Base-by-base conservation (phyloP, 2,888 invertebrate genomes). In the Microctonus hyperodae region DNA sequence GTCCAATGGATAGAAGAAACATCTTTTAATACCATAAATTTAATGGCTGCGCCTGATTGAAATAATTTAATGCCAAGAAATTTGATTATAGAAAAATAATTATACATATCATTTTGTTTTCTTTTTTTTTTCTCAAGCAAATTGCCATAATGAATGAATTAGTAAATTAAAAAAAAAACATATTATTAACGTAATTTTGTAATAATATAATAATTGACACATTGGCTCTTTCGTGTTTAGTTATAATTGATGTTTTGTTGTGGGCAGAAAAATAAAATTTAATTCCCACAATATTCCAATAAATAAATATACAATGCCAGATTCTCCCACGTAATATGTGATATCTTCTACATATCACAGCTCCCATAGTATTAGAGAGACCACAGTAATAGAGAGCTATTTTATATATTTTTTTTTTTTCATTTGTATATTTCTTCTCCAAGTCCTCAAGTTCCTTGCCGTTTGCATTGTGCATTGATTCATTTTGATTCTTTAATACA, bases 281-380 rank as follows among this genome's bases (percentile, higher is more conserved):
- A 28, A 48, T 59, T 59, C 31, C 28, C 48, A 59, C 31, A 59
- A 13, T 23, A 11, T 13, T 20, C 48, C n/a, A 5, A 48, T 59
- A n/a, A 44, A 44, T 44, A 44, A 16, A 3, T n/a, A 51, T 9
- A 25, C 5, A 7, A 16, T 22, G 11, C 7, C 58, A 59, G 25
- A 59, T 59, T 59, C 58, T 59, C 58, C 58, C 58, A 59, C 58
- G 13, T 25, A 28, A 59, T 28, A 25, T n/a, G 7, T 25, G 25
- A 44, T 44, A 59, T 40, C 40, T 37, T 22, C 40, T 10, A 35
- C 37, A 23, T 16, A 31, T 6, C 4, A 13, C 9, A 28, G 22
- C 22, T 59, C 37, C 37, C n/a, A 37, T n/a, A 37, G n/a, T 2
- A 13, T n/a, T 1, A n/a, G n/a, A n/a, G n/a, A n/a, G n/a, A 44